phyloP scores from a whole-genome alignment of 2,113 vertebrate genomes.

The Pleuronectes platessa region DNA sequence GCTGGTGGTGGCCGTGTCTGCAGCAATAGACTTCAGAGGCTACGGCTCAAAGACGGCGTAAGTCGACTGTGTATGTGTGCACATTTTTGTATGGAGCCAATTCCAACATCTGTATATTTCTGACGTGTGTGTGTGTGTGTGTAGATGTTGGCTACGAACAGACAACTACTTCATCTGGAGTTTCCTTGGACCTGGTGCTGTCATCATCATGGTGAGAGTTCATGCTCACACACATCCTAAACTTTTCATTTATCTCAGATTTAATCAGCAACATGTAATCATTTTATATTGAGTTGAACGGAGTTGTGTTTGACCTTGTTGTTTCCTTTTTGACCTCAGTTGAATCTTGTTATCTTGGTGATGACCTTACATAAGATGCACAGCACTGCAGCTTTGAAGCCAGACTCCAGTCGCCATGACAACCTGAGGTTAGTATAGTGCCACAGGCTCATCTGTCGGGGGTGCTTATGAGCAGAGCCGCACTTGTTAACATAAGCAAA shows the following conservation, averaged over 20 bases:
- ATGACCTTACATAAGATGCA: conserved; percentile 94
- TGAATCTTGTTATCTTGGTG: conserved; percentile 92
- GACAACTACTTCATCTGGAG: conserved; percentile 96
- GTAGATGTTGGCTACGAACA: conserved; percentile 91
- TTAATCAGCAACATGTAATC: background rate
- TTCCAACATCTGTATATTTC: background rate
- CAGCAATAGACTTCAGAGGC: conserved; percentile 92
- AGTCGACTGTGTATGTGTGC: conserved; percentile 53
- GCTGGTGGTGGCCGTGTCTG: conserved; percentile 91
- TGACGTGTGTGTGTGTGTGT: background rate
- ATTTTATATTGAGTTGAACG: background rate
- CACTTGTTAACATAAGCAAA: background rate
- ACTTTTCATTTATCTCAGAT: background rate
- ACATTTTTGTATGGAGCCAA: background rate
- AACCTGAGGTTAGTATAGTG: conserved; percentile 88
- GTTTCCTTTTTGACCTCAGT: conserved; percentile 69
- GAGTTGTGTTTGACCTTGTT: conserved; percentile 2
- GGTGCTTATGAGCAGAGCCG: background rate
- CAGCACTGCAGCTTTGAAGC: conserved; percentile 90
- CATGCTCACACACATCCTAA: background rate
- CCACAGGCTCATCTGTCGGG: conserved; percentile 7
- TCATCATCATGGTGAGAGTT: conserved; percentile 89
- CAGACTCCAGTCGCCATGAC: conserved; percentile 93
- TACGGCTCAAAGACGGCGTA: conserved; percentile 91
- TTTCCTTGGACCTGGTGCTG: conserved; percentile 91